A percentile compares a stretch with the other conserved stretches of the same genome.
Evolutionary conservation across 2,797 vertebrate species (phyloP).

Genomic region (Dicrostonyx torquatus): DNA sequence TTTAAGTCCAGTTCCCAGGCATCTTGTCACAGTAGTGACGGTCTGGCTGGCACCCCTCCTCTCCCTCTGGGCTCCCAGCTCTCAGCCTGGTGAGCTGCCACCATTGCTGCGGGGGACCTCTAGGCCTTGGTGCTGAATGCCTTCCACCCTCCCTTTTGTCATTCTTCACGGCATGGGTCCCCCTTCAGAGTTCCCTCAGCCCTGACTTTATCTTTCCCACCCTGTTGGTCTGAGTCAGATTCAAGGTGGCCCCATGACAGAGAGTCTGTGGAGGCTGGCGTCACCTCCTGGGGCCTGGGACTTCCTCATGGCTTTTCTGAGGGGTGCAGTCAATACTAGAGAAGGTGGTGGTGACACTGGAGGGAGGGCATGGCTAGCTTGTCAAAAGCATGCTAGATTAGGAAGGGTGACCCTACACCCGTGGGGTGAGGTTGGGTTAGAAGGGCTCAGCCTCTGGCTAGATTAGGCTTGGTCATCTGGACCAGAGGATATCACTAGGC

Average conservation of each 20-base stretch:
- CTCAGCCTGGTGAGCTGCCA: fast-evolving
- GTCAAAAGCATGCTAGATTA: neutral
- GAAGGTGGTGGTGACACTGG: neutral
- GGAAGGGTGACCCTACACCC: neutral
- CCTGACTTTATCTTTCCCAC: neutral
- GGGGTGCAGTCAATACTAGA: neutral
- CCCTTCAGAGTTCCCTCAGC: neutral
- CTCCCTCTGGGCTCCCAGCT: neutral
- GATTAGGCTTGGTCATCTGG: neutral
- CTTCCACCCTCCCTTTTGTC: neutral
- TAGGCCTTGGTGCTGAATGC: neutral
- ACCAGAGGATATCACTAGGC: neutral
- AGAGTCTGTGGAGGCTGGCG: neutral
- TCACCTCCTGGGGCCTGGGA: neutral
- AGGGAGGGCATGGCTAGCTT: neutral
- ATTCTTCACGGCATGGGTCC: neutral
- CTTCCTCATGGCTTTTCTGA: neutral
- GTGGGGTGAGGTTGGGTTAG: neutral
- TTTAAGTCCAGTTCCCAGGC: neutral
- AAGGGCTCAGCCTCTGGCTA: neutral
- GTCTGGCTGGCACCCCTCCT: neutral
- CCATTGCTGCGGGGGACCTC: neutral
- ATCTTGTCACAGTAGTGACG: neutral
- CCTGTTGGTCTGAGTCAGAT: neutral
- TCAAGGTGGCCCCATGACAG: neutral